Evolutionary conservation across 2,113 vertebrate genomes (phyloP).

Genomic region (Actinemys pallida): DNA sequence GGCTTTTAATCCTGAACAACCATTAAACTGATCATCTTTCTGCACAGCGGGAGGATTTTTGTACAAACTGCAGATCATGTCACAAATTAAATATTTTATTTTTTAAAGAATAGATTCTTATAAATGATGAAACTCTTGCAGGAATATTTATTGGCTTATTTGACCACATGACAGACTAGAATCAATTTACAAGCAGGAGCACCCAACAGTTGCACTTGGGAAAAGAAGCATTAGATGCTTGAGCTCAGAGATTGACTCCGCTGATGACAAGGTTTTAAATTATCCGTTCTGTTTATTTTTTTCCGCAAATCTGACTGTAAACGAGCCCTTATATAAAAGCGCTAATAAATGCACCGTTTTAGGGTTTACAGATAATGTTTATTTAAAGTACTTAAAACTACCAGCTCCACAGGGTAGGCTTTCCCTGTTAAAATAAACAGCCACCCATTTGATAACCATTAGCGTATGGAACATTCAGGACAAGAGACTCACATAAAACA

Average conservation of each 20-base stretch:
- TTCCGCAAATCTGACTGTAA: constrained; percentile 43
- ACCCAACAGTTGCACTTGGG: constrained; percentile 28
- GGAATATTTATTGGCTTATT: background rate
- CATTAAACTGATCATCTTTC: constrained; percentile 73
- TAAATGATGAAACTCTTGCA: background rate
- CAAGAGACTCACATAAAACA: constrained; percentile 9
- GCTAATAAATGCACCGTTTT: constrained; percentile 63
- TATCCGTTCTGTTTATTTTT: constrained; percentile 67
- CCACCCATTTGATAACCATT: constrained; percentile 62
- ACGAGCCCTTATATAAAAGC: constrained; percentile 64
- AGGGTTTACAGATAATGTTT: constrained; percentile 68
- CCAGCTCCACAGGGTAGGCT: constrained; percentile 16
- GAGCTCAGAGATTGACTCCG: constrained; percentile 42
- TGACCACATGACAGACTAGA: background rate
- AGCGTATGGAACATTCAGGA: constrained; percentile 31
- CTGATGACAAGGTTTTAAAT: constrained; percentile 65
- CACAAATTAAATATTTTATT: background rate
- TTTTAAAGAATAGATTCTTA: background rate
- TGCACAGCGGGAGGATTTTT: constrained; percentile 61
- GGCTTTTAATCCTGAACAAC: constrained; percentile 78
- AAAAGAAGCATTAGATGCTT: constrained; percentile 35
- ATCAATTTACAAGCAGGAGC: constrained; percentile 3
- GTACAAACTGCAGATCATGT: constrained; percentile 54
- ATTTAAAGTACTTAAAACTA: constrained; percentile 72
- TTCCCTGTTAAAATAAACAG: constrained; percentile 72